Base-by-base conservation (phyloP, 2,113 vertebrate species). In the Nibea albiflora region DNA sequence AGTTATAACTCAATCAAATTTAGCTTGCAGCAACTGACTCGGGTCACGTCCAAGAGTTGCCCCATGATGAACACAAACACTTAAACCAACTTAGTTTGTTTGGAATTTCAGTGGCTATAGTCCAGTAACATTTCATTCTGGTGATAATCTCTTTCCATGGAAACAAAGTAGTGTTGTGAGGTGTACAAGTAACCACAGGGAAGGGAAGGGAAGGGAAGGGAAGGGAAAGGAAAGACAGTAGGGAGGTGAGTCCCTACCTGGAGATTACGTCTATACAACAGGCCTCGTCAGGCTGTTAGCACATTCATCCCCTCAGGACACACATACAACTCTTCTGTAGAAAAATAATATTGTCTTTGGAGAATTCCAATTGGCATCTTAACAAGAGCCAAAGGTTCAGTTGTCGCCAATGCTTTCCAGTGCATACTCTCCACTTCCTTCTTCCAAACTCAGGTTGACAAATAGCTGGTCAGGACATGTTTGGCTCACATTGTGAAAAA, bases 201-300 rank as follows among this genome's bases (percentile, higher is more conserved):
- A 67, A 82, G 66, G 76, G 58, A 73, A 42, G 28, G 39, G 56
- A 35, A 26, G 28, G 28, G 28, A 67, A 82, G 66, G 76, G 58
- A 73, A 42, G 28, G 39, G 56, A 35, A 26, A 3, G 28, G 28
- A 20, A 17, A 26, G 53, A 4, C 24, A 7, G 11, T 1, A 26
- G 76, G 67, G 31, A 44, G 60, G 65, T 49, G 56, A 52, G 50
- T 26, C 57, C 17, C 10, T 63, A 64, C 50, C 73, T 73, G 58
- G 39, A 3, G 11, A 16, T 90, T 67, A 78, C 20, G 28, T 76
- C 57, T 58, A 52, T 35, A 19, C 22, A 19, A 54, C 86, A 82
- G 81, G 81, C 16, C 68, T 44, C 8, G 28, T 82, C 81, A 86
- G 62, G 70, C 49, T 57, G 20, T 76, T 79, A 1, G 19, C 12